These are phyloP conservation scores for Brachionus rubens DNA, from an alignment of 1,140 invertebrate genomes.

Conservation along the genomic window DNA sequence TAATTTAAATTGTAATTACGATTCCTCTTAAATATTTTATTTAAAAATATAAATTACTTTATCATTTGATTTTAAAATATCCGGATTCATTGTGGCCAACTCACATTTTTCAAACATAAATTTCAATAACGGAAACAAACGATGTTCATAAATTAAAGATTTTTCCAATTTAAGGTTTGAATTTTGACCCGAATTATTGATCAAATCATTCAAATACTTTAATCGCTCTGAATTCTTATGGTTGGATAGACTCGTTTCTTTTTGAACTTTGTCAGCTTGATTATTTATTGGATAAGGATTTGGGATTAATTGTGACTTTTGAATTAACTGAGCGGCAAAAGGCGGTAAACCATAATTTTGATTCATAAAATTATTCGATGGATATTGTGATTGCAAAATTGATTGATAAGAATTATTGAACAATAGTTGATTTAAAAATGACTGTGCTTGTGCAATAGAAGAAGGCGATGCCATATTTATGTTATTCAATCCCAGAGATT, in stretches of 20 bases:
- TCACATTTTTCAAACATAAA: constrained; percentile 61
- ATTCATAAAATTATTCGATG: not conserved
- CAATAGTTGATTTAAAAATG: constrained; percentile 14
- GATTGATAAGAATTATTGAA: constrained; percentile 2
- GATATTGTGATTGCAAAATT: not conserved
- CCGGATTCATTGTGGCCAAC: constrained; percentile 54
- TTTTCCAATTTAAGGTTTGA: constrained; percentile 40
- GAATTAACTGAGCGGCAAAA: not conserved
- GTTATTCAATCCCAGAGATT: constrained; percentile 3
- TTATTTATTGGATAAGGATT: not conserved
- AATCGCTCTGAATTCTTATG: not conserved
- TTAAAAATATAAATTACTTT: not conserved
- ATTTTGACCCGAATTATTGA: not conserved
- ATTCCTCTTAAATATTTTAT: constrained; percentile 48
- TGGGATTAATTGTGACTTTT: not conserved
- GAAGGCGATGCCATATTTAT: not conserved
- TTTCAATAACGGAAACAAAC: constrained; percentile 58
- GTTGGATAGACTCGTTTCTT: not conserved
- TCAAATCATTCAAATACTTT: not conserved
- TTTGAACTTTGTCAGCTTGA: not conserved
- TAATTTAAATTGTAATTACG: constrained; percentile 58
- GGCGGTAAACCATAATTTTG: not conserved
- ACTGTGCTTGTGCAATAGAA: constrained; percentile 6
- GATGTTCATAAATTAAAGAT: constrained; percentile 50
- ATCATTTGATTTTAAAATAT: constrained; percentile 54